Evolutionary conservation across 1,140 invertebrate species (phyloP), one percentile per base, ranked within the genome.

Genomic region (Manduca sexta): DNA sequence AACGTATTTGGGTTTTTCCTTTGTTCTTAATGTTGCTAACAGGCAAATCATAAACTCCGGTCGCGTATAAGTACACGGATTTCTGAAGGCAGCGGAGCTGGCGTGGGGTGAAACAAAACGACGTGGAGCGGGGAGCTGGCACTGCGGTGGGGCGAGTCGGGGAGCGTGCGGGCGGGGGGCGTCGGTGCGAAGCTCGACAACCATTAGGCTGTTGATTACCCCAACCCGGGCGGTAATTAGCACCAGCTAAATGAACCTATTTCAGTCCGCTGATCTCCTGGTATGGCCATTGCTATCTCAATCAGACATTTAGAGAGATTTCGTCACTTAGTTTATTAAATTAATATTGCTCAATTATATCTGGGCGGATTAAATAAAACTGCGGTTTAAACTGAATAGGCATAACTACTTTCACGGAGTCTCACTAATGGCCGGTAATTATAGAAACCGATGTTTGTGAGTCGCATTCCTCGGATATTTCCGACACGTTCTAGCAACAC

Each of bases 191-290:
- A 54, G 45, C 26, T 26, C 44, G 38, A 41, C 18, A 59, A 60
- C 70, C 68, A 79, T 82, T 79, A 73, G 75, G 62, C 74, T 54
- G 60, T 69, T 75, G 73, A 82, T 80, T 76, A 76, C 66, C 59
- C 59, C 58, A 52, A 55, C 59, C 52, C 52, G 52, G 56, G 56
- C 43, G 30, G 69, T 74, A 80, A 80, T 80, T 82, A 78, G 69
- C 69, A 67, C 56, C 61, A 58, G 52, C 64, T 68, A 74, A 77
- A 77, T 72, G 69, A 74, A 78, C 74, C 74, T 73, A 71, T 77
- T 77, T 55, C 69, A 60, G 35, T 50, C 49, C 49, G 56, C 61
- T 76, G 72, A 61, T 58, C 53, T 58, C 70, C 64, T 70, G 66
- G 67, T 75, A 49, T 60, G 53, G 51, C 21, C 31, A 42, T 12